These are phyloP conservation scores for Tenthredo mesomela DNA, from an alignment of 2,888 invertebrate species.

Conservation along the genomic window DNA sequence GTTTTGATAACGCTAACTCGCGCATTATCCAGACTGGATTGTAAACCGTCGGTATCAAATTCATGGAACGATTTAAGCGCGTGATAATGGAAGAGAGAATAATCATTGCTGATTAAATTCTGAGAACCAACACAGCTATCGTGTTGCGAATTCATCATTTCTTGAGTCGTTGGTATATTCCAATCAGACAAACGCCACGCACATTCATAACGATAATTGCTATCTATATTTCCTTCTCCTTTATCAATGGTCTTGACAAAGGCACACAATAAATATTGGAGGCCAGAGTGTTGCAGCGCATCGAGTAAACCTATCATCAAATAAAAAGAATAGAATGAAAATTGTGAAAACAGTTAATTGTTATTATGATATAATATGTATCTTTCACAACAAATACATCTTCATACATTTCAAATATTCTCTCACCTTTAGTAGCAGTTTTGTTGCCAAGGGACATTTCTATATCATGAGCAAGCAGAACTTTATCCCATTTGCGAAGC, in stretches of 20 bases:
- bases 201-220: constrained; percentile 87
- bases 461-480: constrained; percentile 83
- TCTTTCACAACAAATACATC: neutral
- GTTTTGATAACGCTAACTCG: constrained; percentile 81
- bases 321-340: too few species aligned
- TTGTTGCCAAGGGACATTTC: constrained; percentile 77
- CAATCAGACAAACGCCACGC: constrained; percentile 87
- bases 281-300: constrained; percentile 80
- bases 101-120: constrained; percentile 68
- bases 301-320: constrained; percentile 71
- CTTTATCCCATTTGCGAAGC: constrained; percentile 85
- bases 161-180: constrained; percentile 71
- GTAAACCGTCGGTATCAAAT: constrained; percentile 78
- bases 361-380: neutral
- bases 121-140: neutral
- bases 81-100: constrained; percentile 80
- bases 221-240: constrained; percentile 75
- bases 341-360: neutral
- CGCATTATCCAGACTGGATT: constrained; percentile 81
- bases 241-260: constrained; percentile 69
- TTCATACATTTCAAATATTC: neutral
- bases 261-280: constrained; percentile 82
- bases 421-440: constrained; percentile 62
- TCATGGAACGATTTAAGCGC: constrained; percentile 81
- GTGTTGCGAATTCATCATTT: constrained; percentile 34